Conservation (phyloP, 2,797 vertebrate genomes). For the Cyprinodon diabolis region DNA sequence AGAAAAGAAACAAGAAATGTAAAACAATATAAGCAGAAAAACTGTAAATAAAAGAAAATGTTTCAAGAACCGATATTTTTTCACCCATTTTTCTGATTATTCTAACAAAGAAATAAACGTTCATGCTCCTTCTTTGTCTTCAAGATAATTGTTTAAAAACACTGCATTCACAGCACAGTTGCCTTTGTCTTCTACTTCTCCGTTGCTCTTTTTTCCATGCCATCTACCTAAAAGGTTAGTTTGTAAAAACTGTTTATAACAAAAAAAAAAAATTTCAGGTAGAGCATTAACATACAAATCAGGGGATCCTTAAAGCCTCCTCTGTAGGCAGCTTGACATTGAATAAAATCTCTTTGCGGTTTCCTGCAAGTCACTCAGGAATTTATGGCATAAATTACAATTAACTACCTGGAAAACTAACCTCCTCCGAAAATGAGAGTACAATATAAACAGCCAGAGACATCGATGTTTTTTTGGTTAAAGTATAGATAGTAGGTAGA, state of each 20-base stretch:
- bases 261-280: constrained; percentile 3
- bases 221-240: constrained; percentile 17
- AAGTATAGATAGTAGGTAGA: not conserved
- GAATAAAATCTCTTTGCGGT: constrained; percentile 64
- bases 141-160: constrained; percentile 11
- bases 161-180: not conserved
- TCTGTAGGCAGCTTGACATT: constrained; percentile 51
- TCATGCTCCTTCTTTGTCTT: constrained; percentile 10
- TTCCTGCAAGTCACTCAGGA: constrained; percentile 57
- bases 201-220: not conserved
- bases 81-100: not conserved
- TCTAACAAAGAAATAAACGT: not conserved
- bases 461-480: constrained; percentile 2
- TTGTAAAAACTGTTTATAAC: constrained; percentile 32
- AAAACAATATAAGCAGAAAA: constrained; percentile 49
- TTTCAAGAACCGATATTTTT: not conserved
- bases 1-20: constrained; percentile 16
- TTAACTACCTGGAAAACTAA: constrained; percentile 69
- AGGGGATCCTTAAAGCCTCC: constrained; percentile 46
- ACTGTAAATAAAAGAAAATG: not conserved
- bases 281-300: constrained; percentile 50
- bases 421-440: constrained; percentile 47
- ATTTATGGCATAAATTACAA: constrained; percentile 74
- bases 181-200: constrained; percentile 4
- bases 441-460: constrained; percentile 29